phyloP scores from a whole-genome alignment of 2,113 vertebrate genomes.

The Mobula birostris region DNA sequence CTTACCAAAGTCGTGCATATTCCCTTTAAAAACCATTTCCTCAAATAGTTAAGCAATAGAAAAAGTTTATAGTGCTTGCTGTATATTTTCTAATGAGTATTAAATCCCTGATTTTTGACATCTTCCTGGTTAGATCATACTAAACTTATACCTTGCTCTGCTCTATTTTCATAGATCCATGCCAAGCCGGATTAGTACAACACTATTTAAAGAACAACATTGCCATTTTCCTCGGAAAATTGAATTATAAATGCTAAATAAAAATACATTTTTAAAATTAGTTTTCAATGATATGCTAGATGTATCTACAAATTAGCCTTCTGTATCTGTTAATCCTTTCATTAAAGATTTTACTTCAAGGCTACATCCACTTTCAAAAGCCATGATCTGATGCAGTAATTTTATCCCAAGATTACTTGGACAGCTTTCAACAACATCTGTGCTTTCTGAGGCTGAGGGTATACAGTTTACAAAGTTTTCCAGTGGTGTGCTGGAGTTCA shows the following conservation, averaged over 20 bases:
- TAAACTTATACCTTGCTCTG: background rate
- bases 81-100: background rate
- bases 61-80: background rate
- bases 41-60: background rate
- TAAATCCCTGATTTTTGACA: background rate
- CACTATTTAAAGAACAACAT: background rate
- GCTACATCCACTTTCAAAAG: background rate
- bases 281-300: background rate
- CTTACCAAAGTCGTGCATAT: background rate
- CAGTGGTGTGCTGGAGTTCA: background rate
- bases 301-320: background rate
- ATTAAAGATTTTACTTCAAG: constrained; percentile 9
- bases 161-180: background rate
- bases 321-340: background rate
- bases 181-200: background rate
- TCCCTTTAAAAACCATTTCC: background rate
- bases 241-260: background rate
- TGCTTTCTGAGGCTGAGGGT: background rate
- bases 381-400: background rate
- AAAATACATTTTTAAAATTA: background rate
- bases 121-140: background rate
- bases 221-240: background rate
- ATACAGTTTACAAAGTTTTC: background rate
- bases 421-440: background rate
- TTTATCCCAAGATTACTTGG: background rate